Evolutionary conservation across 2,113 vertebrate species (phyloP).

Genomic region (Heterotis niloticus): DNA sequence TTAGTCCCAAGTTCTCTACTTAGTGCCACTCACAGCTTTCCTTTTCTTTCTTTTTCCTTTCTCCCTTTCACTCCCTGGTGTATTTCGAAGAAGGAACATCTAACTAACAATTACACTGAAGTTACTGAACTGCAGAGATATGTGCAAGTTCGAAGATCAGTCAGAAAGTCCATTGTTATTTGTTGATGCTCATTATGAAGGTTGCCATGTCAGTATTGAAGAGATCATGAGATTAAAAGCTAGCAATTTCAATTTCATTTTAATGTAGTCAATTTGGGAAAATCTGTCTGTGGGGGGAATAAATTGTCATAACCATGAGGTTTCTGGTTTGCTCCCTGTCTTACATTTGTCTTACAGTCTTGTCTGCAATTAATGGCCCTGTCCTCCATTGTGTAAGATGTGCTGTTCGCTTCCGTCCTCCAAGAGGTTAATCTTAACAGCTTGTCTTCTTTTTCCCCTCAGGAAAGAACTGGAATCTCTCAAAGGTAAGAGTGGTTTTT

Average conservation of each 20-base stretch:
- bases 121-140: neutral
- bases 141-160: neutral
- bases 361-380: neutral
- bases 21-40: neutral
- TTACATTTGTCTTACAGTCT: neutral
- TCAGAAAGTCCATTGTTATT: neutral
- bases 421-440: conserved; percentile 14
- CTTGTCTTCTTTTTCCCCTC: conserved; percentile 47
- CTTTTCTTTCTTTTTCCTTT: neutral
- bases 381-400: neutral
- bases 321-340: neutral
- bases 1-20: no score
- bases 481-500: conserved; percentile 74
- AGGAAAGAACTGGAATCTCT: conserved; percentile 86
- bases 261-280: no score
- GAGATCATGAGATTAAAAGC: neutral
- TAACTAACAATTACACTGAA: neutral
- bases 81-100: neutral
- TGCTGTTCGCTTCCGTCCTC: neutral
- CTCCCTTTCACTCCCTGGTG: neutral
- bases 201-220: neutral
- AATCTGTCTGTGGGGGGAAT: neutral
- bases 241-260: neutral
- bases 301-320: neutral
- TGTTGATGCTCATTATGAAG: neutral